Base-by-base conservation (phyloP, 2,888 invertebrate genomes). In the Drosophila vallismaia region DNA sequence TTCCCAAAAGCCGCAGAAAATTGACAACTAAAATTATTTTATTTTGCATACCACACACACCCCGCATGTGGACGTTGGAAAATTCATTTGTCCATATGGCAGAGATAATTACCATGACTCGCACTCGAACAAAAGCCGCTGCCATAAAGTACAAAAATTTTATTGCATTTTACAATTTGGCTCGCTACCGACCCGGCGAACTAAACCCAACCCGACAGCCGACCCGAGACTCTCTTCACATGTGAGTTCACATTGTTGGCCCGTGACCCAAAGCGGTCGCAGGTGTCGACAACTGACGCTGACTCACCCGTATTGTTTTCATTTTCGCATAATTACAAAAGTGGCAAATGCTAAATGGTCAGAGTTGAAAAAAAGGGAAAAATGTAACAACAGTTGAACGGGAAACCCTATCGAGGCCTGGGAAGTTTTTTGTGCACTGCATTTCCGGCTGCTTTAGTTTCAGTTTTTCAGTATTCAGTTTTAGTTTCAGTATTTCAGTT, bases 171-270 rank as follows among this genome's bases (percentile, higher is more conserved):
- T 64, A 74, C 44, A 63, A 64, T 85, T 76, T 55, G 67, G 58
- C 56, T 64, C 62, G 71, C 52, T 52, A 57, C 33, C 60, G 51
- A 68, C 52, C 60, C 59, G 2, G 45, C 45, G 69, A 58, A 42
- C 66, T 36, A 51, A 64, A 40, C 64, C 49, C 46, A 66, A 74
- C 57, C 42, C n/a, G 51, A 10, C 40, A 53, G 14, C 3, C 19
- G 52, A 29, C 44, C 44, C 44, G 42, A 33, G 28, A 12, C 49
- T 57, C 73, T 62, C 71, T 84, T 84, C 79, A 81, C 79, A 86
- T 79, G 55, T 74, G 83, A 76, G 85, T 78, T 87, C 82, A 82
- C 87, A 85, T 82, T 81, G 83, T 87, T 84, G 79, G 85, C 84
- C 82, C 77, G 79, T 86, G 84, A 84, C 87, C 84, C 79, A 76